phyloP scores from a whole-genome alignment of 2,797 vertebrate genomes.

The Garrulus glandarius region DNA sequence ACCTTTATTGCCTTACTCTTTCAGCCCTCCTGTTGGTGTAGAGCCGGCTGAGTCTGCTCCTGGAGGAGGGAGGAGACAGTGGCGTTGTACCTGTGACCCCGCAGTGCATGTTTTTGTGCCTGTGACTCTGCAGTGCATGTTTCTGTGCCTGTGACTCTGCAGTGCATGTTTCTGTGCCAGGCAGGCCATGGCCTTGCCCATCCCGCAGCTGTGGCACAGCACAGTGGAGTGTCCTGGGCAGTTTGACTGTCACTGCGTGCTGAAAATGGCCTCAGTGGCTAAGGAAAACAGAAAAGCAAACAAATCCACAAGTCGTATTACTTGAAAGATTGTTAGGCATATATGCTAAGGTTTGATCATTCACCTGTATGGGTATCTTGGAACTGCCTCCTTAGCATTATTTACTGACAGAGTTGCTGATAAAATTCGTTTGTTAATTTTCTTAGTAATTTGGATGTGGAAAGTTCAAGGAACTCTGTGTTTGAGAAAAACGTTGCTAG shows the following conservation, averaged over 20 bases:
- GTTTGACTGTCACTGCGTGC: neutral
- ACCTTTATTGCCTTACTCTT: neutral
- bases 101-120: neutral
- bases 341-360: neutral
- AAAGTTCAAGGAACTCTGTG: neutral
- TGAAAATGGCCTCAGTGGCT: neutral
- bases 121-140: neutral
- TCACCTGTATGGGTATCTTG: neutral
- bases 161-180: neutral
- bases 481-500: neutral
- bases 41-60: neutral
- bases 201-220: neutral
- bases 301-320: neutral
- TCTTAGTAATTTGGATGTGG: neutral
- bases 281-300: neutral
- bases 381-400: neutral
- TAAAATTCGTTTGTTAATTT: neutral
- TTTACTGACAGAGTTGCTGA: neutral
- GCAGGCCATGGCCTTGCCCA: neutral
- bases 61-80: neutral
- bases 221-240: accelerated
- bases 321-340: neutral
- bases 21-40: neutral
- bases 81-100: neutral
- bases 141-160: neutral